Evolutionary conservation across 2,797 vertebrate genomes (phyloP).

Genomic region (Muscicapa striata): DNA sequence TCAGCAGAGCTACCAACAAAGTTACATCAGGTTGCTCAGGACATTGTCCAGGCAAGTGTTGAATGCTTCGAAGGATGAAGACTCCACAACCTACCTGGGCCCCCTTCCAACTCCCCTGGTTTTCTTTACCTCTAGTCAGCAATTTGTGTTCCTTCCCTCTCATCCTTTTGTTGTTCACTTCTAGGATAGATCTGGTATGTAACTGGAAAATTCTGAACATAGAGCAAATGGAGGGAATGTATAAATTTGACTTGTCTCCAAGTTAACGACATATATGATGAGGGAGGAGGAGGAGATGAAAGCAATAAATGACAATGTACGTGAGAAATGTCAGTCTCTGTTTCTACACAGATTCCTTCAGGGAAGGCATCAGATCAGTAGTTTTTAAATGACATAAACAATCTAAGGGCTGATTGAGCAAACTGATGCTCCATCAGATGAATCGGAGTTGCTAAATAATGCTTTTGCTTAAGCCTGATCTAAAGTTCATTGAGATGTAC

Average conservation of each 20-base stretch:
- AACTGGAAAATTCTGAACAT: conserved; percentile 5
- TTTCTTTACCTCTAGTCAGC: background rate
- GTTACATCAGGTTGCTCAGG: background rate
- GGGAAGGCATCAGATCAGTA: conserved; percentile 12
- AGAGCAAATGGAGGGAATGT: background rate
- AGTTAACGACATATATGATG: background rate
- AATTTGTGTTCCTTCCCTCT: background rate
- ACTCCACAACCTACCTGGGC: background rate
- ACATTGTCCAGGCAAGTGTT: background rate
- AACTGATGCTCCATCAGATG: background rate
- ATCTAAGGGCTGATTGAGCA: background rate
- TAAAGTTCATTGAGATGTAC: background rate
- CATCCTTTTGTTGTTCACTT: background rate
- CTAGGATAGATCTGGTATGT: background rate
- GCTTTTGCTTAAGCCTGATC: background rate
- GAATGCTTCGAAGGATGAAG: background rate
- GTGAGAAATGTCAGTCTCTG: conserved; percentile 1
- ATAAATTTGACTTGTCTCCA: conserved; percentile 10
- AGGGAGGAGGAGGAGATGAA: conserved; percentile 12
- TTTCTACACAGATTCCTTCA: conserved; percentile 21
- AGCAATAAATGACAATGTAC: conserved; percentile 15
- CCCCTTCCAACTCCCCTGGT: background rate
- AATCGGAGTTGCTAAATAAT: background rate
- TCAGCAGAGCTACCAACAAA: background rate
- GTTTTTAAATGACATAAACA: conserved; percentile 21